A percentile compares a stretch with the other conserved stretches of the same genome.
Conservation (phyloP, 2,888 invertebrate genomes). For the Tinea trinotella region DNA sequence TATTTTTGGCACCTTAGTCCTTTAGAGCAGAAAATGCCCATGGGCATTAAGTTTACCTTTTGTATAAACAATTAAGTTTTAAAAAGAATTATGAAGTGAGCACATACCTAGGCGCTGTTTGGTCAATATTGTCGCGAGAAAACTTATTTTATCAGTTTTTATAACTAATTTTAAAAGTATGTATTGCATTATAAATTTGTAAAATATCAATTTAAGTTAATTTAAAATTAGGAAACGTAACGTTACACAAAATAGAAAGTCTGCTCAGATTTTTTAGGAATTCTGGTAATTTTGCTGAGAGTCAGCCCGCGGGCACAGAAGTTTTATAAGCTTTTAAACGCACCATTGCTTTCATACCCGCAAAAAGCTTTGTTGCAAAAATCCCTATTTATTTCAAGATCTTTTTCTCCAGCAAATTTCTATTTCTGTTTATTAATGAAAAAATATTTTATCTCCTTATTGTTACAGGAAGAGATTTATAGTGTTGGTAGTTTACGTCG, state of each 20-base stretch:
- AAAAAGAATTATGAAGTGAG: too few species aligned
- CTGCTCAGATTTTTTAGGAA: neutral
- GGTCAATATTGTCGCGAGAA: too few species aligned
- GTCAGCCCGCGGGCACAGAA: constrained; percentile 14
- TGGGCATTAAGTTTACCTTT: too few species aligned
- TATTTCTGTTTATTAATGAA: neutral
- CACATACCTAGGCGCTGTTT: too few species aligned
- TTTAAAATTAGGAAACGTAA: constrained; percentile 2
- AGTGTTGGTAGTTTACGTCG: too few species aligned
- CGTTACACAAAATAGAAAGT: constrained; percentile 1
- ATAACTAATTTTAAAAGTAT: too few species aligned
- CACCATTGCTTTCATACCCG: constrained; percentile 19
- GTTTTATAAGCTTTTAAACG: constrained; percentile 22
- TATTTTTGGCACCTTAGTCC: too few species aligned
- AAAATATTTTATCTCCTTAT: neutral
- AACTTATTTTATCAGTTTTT: neutral
- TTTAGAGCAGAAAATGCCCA: too few species aligned
- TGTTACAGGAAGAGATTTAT: too few species aligned
- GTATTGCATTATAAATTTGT: neutral
- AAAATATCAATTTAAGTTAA: neutral
- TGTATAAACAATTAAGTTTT: too few species aligned
- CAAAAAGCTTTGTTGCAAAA: constrained; percentile 19
- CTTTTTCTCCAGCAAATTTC: neutral
- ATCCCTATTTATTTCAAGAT: constrained; percentile 7
- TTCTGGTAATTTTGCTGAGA: neutral